Conservation (phyloP, 2,113 vertebrate genomes). For the Rutilus rutilus region DNA sequence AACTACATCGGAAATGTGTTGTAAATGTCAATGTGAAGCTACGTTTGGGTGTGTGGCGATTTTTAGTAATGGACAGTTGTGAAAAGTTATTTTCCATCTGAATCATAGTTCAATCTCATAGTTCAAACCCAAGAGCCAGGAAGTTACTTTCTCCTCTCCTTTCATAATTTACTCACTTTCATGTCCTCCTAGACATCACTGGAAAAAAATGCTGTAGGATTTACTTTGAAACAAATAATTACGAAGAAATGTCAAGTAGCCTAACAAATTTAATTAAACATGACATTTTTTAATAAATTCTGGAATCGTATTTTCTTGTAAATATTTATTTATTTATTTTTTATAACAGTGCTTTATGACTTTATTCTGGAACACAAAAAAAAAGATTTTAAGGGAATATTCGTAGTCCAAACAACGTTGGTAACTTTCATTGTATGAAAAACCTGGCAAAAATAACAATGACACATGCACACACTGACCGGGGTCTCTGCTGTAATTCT, state of each 20-base stretch:
- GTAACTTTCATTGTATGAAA: background rate
- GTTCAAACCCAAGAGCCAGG: background rate
- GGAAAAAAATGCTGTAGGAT: background rate
- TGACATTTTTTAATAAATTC: background rate
- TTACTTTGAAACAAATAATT: background rate
- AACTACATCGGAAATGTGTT: background rate
- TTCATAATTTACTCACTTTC: background rate
- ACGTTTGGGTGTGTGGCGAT: background rate
- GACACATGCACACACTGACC: background rate
- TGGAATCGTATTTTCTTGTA: background rate
- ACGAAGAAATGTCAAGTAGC: background rate
- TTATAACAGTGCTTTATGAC: background rate
- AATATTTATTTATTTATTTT: background rate
- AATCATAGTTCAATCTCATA: background rate
- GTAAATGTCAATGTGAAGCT: background rate
- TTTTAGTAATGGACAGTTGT: background rate
- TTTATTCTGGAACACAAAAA: too few species aligned
- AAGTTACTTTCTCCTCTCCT: background rate
- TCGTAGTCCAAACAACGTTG: background rate
- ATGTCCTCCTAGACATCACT: background rate
- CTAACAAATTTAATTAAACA: background rate
- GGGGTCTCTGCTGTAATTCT: background rate
- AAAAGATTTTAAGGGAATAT: background rate
- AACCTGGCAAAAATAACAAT: background rate
- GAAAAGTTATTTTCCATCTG: background rate